Percentiles rank a stretch among this genome's conserved stretches.
Conservation (phyloP, 2,113 vertebrate genomes). For the Pseudorectes ferrugineus region DNA sequence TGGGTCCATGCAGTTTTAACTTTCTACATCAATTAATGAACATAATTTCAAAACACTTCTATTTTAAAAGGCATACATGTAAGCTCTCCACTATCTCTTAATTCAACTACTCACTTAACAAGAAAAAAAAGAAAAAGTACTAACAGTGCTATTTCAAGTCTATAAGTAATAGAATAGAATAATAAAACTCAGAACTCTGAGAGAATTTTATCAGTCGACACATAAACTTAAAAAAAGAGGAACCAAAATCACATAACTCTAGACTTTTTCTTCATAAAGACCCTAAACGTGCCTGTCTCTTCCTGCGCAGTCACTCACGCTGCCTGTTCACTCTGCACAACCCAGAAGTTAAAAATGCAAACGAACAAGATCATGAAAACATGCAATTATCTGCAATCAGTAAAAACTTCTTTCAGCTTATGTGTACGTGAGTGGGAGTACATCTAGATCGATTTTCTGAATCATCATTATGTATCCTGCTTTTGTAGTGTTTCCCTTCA, state of each 20-base stretch:
- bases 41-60: neutral
- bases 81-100: neutral
- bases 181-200: neutral
- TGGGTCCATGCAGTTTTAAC: neutral
- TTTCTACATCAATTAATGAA: slow-evolving; percentile 15
- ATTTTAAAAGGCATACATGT: neutral
- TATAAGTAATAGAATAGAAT: neutral
- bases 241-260: neutral
- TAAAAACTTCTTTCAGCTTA: neutral
- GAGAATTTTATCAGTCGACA: neutral
- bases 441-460: neutral
- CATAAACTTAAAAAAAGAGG: neutral
- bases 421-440: neutral
- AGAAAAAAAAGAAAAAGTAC: neutral
- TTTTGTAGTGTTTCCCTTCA: neutral
- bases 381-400: neutral
- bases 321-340: neutral
- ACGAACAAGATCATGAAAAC: neutral
- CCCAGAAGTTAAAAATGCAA: neutral
- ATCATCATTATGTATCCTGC: neutral
- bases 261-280: neutral
- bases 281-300: neutral
- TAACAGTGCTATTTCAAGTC: neutral
- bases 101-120: neutral
- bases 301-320: neutral